Conservation (phyloP, 2,888 invertebrate genomes). For the Eudemis profundana region DNA sequence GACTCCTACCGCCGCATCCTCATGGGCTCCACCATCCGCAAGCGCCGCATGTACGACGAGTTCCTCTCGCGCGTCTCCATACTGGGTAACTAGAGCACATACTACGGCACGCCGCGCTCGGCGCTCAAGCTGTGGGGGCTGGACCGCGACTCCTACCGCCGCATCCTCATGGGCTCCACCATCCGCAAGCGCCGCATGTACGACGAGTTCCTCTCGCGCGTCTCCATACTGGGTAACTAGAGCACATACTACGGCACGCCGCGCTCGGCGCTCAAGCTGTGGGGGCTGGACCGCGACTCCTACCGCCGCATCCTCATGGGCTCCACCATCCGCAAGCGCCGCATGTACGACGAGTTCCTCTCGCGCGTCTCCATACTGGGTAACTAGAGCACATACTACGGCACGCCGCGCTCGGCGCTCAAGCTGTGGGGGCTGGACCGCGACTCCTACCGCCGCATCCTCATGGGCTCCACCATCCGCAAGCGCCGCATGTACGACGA, state of each 20-base stretch:
- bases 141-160: conserved; percentile 98
- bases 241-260: no score
- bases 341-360: conserved; percentile 99
- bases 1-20: conserved; percentile 98
- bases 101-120: conserved; percentile 88
- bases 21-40: conserved; percentile 98
- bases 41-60: conserved; percentile 99
- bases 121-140: conserved; percentile 99
- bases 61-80: conserved; percentile 98
- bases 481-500: conserved; percentile 99
- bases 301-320: conserved; percentile 97
- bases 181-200: conserved; percentile 99
- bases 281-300: conserved; percentile 99
- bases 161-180: conserved; percentile 98
- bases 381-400: conserved; percentile 65
- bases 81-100: conserved; percentile 88
- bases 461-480: conserved; percentile 98
- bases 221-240: conserved; percentile 93
- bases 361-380: conserved; percentile 98
- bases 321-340: conserved; percentile 98
- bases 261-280: conserved; percentile 96
- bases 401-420: conserved; percentile 93
- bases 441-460: conserved; percentile 97
- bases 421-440: conserved; percentile 99
- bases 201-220: conserved; percentile 98